Base-by-base conservation (phyloP, 2,797 vertebrate species). In the Acrossocheilus fasciatus region DNA sequence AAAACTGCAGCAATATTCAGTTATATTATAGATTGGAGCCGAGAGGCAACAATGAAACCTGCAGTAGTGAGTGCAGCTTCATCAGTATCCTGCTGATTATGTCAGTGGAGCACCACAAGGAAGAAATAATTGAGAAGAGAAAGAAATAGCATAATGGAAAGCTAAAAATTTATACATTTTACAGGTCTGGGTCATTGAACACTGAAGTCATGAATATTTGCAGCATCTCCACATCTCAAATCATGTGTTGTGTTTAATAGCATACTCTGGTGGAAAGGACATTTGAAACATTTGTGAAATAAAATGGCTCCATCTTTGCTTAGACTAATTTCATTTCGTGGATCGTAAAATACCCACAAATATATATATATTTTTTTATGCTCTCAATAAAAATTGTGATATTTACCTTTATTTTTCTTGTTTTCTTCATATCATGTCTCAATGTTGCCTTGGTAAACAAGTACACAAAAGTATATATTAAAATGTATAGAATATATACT, bases 11-110 rank as follows among this genome's bases (percentile, higher is more conserved):
- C 9, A 80, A 68, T 62, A 64, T 81, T 73, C 18, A 73, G 26
- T 7, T n/a, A 73, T 86, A 74, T 73, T 5, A 81, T 66, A 86
- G 59, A 82, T 36, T 77, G 50, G 12, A 66, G 36, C 18, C 36
- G 75, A 66, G 70, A 64, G 23, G 69, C 50, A 68, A 84, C 72
- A 68, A 70, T 62, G 50, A 34, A 6, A 87, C 47, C 41, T 47
- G 36, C 47, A 20, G n/a, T 45, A 81, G 43, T 7, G 47, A 47
- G 82, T 26, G 57, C 62, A 70, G 50, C 59, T 81, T 85, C 82
- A 66, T 81, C 59, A 81, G 73, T 74, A 39, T 77, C 83, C 45
- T 64, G 57, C 82, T 84, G 77, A 88, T 76, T 52, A 45, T 74
- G 62, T 76, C 72, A 88, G 54, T 47, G 43, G 15, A 54, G 18